A percentile compares a stretch with the other conserved stretches of the same genome.
These are phyloP conservation scores for Matsumyia berberina DNA, from an alignment of 2,888 invertebrate genomes.

Conservation along the genomic window DNA sequence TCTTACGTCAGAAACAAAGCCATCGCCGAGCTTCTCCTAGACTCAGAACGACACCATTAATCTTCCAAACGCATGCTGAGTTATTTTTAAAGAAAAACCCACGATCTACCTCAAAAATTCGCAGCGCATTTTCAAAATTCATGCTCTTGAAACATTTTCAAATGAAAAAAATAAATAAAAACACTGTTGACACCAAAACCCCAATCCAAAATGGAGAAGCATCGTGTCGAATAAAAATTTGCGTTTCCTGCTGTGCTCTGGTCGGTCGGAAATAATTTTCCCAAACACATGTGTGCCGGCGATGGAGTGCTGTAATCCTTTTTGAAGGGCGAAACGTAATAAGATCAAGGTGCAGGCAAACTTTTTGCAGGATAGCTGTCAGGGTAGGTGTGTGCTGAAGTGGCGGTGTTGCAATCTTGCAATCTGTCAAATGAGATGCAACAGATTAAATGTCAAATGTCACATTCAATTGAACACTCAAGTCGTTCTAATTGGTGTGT, in stretches of 20 bases:
- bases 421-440: not conserved
- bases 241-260: constrained; percentile 19
- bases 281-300: constrained; percentile 11
- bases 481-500: not conserved
- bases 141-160: constrained; percentile 49
- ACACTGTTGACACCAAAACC: constrained; percentile 5
- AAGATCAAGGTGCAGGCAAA: constrained; percentile 26
- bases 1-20: constrained; percentile 25
- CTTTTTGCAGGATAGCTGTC: constrained; percentile 1
- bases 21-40: not conserved
- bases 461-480: not conserved
- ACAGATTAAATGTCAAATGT: constrained; percentile 8
- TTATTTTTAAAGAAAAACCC: constrained; percentile 54
- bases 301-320: not conserved
- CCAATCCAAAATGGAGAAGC: not conserved
- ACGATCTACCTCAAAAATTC: constrained; percentile 61
- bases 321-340: constrained; percentile 24
- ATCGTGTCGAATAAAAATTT: constrained; percentile 19
- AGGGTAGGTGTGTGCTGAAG: not conserved
- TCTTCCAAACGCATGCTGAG: constrained; percentile 40
- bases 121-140: not conserved
- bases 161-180: too few species aligned
- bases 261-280: constrained; percentile 27
- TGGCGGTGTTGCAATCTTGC: too few species aligned
- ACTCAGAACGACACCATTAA: not conserved